These are phyloP conservation scores for Lampris incognitus DNA, from an alignment of 2,113 vertebrate genomes.

Conservation along the genomic window DNA sequence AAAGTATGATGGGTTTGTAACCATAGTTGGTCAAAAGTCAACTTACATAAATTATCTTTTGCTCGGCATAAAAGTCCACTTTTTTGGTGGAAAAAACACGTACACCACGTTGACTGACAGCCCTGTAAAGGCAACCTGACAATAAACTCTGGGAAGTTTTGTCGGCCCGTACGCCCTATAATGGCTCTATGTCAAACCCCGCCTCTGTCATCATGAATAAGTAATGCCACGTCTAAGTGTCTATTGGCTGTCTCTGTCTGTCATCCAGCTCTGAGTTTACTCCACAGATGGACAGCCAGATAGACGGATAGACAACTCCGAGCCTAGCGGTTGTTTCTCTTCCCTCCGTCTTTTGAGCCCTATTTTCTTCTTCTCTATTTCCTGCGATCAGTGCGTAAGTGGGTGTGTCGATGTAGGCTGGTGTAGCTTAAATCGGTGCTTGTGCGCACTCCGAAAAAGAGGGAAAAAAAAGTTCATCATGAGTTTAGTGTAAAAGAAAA, in stretches of 20 bases:
- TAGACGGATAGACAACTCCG: constrained; percentile 24
- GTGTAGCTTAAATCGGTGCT: constrained; percentile 44
- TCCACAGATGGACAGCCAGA: constrained; percentile 2
- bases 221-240: constrained; percentile 38
- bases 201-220: constrained; percentile 71
- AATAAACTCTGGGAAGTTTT: constrained; percentile 45
- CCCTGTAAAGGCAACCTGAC: background rate
- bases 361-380: constrained; percentile 18
- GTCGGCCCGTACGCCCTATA: constrained; percentile 28
- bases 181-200: constrained; percentile 28
- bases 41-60: too few species aligned
- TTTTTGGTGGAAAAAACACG: too few species aligned
- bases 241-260: constrained; percentile 51
- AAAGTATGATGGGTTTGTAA: too few species aligned
- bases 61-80: too few species aligned
- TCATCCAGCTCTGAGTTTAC: constrained; percentile 58
- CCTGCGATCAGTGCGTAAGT: constrained; percentile 64
- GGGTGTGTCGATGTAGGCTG: constrained; percentile 79
- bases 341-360: constrained; percentile 16
- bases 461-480: constrained; percentile 75
- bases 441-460: constrained; percentile 66
- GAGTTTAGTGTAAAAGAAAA: constrained; percentile 75
- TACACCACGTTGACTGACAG: too few species aligned
- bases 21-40: too few species aligned
- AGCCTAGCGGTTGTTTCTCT: constrained; percentile 39